Evolutionary conservation across 2,797 vertebrate species (phyloP).

Genomic region (Champsocephalus esox): DNA sequence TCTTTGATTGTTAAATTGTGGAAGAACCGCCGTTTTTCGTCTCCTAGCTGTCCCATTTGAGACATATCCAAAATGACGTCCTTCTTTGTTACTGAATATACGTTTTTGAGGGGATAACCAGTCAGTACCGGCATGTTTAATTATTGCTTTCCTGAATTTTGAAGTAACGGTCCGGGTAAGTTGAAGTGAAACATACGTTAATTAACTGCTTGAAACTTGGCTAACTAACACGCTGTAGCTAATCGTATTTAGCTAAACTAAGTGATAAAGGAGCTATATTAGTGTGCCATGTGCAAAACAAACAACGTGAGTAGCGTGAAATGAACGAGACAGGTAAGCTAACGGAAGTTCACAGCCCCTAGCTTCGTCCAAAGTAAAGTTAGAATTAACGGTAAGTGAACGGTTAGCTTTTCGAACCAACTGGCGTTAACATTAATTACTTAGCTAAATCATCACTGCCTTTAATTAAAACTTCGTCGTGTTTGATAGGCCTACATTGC

Average conservation of each 20-base stretch:
- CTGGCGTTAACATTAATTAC: rapidly evolving
- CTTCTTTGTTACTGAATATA: not conserved
- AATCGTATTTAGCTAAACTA: conserved; percentile 42
- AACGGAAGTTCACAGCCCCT: not conserved
- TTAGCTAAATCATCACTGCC: not conserved
- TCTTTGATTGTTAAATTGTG: conserved; percentile 42
- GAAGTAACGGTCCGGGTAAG: conserved; percentile 32
- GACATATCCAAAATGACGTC: too few relatives aligned
- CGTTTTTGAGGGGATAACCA: not conserved
- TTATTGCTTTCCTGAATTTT: not conserved
- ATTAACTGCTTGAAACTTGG: not conserved
- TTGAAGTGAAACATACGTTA: not conserved
- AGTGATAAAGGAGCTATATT: conserved; percentile 19
- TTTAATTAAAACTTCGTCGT: not conserved
- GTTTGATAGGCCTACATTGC: not conserved
- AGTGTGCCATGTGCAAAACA: not conserved
- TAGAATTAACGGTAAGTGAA: not conserved
- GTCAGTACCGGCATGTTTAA: not conserved
- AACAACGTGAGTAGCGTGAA: conserved; percentile 6
- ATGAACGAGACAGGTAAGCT: not conserved
- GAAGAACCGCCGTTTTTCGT: conserved; percentile 59
- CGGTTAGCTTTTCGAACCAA: not conserved
- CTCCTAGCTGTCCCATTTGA: conserved; percentile 42
- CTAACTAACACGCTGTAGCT: not conserved
- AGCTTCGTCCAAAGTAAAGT: conserved; percentile 25